Evolutionary conservation across 2,888 invertebrate genomes (phyloP), one percentile per base, ranked within the genome.

Genomic region (Julus scandinavius): DNA sequence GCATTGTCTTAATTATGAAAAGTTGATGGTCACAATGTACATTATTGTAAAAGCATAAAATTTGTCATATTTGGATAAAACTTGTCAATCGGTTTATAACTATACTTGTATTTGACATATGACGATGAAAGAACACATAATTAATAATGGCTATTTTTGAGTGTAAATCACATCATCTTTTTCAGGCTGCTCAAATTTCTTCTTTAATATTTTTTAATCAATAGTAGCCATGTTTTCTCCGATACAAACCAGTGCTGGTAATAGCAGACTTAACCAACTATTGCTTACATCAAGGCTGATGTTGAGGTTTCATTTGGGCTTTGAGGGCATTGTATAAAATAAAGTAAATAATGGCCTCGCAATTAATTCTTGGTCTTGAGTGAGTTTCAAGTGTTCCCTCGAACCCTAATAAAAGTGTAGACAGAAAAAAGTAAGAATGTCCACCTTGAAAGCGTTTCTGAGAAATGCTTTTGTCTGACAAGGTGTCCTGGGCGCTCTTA

Each of bases 261-360:
- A 17, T 7, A 72, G 29, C 13, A 40, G 13, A 6, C 0, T 40
- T 38, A 29, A 80, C 38, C 13, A 13, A 38, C 2, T 7, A 80
- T 15, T 80, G 13, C 29, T 29, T 13, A 2, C 38, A 80, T 38
- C 80, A 80, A 80, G 80, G 80, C 15, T 80, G 80, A 80, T 38
- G 80, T 80, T 80, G 29, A 29, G 29, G 29, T 29, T 29, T 29
- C 29, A 29, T 29, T 29, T 29, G 80, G 80, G 80, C 38, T 80
- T 72, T 80, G 80, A 38, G 80, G 38, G 80, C 80, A 80, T 40
- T 80, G 80, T 38, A 38, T 15, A 80, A 80, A 80, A 38, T 80
- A 80, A 80, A 80, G 38, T 40, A 80, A 80, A 80, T 80, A 80
- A 80, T 80, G 80, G 80, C 80, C 80, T 80, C 38, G 80, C 80